Base-by-base conservation (phyloP, 2,797 vertebrate genomes). In the Ateles fusciceps region DNA sequence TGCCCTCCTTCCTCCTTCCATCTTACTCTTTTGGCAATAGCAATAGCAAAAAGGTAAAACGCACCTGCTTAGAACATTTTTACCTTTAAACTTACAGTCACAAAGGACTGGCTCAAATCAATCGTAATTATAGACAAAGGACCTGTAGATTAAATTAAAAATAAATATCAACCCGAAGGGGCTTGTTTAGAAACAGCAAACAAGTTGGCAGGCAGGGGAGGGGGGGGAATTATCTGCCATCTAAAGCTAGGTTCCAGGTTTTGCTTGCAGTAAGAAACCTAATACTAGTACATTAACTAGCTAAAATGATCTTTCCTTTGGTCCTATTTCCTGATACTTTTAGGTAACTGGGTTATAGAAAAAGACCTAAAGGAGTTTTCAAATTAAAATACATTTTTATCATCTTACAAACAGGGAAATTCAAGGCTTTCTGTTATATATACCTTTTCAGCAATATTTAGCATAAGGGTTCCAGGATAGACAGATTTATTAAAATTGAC, bases 61-160 rank as follows among this genome's bases (percentile, higher is more conserved):
- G 57, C 15, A 96, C 95, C 97, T 97, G 96, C 94, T 94, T 97
- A 98, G 98, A 98, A 97, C 46, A 95, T 98, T 98, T 98, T 98
- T 98, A 52, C 72, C 39, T 78, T 97, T 81, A 98, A 98, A 98
- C 87, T 91, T 79, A 97, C 50, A 91, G 75, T 96, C 95, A 97
- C 96, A 89, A 95, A 98, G 94, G 94, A 97, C 84, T 42, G 84
- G 75, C 61, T 85, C 17, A 33, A 96, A 97, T 94, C 74, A 74
- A 96, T 36, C 95, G 85, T 75, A 98, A 95, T 97, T 96, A 91
- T n/a, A 95, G 44, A 86, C 13, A 85, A 76, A 96, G 91, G 92
- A 24, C 36, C 89, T 97, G 36, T 80, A 95, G 57, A 89, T 93
- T 90, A 96, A 92, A 88, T 85, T 79, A 92, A 98, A 98, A 95